These are phyloP conservation scores for Sebastes cheni DNA, from an alignment of 2,797 vertebrate species.

Conservation along the genomic window DNA sequence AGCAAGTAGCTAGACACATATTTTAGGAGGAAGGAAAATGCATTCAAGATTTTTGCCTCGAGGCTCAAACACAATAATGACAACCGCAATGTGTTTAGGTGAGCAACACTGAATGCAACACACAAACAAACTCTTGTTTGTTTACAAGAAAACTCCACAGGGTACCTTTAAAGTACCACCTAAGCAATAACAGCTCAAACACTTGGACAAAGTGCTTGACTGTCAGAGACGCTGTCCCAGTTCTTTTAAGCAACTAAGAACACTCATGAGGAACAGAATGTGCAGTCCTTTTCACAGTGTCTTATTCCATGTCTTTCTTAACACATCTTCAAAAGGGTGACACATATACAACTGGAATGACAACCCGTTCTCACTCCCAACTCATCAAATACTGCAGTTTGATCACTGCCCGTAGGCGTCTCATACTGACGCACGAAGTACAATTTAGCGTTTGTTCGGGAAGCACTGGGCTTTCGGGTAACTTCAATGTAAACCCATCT, in stretches of 20 bases:
- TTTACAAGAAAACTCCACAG: not conserved
- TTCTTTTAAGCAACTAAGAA: not conserved
- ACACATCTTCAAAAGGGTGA: not conserved
- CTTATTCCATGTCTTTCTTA: not conserved
- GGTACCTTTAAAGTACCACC: not conserved
- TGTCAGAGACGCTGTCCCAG: not conserved
- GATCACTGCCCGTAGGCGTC: too few species aligned
- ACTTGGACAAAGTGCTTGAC: not conserved
- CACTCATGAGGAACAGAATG: not conserved
- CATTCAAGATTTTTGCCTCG: not conserved
- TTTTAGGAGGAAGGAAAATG: not conserved
- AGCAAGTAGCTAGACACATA: not conserved
- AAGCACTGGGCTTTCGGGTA: too few species aligned
- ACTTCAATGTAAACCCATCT: not conserved
- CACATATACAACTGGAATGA: not conserved
- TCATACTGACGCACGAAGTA: accelerated
- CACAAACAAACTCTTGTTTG: not conserved
- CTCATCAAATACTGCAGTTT: too few species aligned
- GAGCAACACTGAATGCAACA: not conserved
- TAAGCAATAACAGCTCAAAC: not conserved
- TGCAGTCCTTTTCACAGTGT: not conserved
- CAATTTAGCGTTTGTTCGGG: not conserved
- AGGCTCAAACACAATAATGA: not conserved
- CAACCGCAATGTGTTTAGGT: not conserved
- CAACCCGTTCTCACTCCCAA: not conserved